Evolutionary conservation across 2,888 invertebrate species (phyloP), one percentile per base, ranked within the genome.

Genomic region (Andrena camellia): DNA sequence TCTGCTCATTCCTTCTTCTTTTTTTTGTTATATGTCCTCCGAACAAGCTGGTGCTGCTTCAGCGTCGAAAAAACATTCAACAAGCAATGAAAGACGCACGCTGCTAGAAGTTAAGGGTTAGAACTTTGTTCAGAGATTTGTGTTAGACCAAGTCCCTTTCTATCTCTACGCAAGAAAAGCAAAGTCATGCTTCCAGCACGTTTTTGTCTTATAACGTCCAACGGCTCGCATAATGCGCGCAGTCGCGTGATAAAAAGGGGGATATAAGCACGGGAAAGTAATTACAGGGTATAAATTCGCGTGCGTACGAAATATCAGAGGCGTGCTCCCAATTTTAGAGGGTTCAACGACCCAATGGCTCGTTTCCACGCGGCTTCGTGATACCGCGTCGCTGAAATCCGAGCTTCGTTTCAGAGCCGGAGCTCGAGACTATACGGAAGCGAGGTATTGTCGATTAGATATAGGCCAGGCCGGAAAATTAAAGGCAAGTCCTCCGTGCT

Each of bases 401-500:
- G 79, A 74, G 79, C 67, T 80, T 66, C 70, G 76, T 64, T 73
- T 72, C 48, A 35, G 54, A 57, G 68, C 63, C 63, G 35, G 62
- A 26, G n/a, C 23, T n/a, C 69, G 23, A n/a, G 59, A 31, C 50
- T 26, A 54, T 57, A 42, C 52, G 59, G 52, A 60, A 66, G 54
- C 76, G 67, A 50, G 74, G 62, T 81, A 78, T 75, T 75, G 77
- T 81, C 75, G 69, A 66, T 69, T 68, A 69, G 71, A 85, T 78
- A 69, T 78, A 81, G 81, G 84, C 81, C 85, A 75, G 57, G 77
- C 62, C 78, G 78, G 52, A 52, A 78, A 85, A 78, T 84, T 75
- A 84, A 81, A 81, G 78, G 84, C 74, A 84, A 42, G 42, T 20
- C 48, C 48, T 31, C 10, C 62, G 23, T 42, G 31, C 50, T 48